phyloP scores from a whole-genome alignment of 2,113 vertebrate genomes.

The Prunella himalayana region DNA sequence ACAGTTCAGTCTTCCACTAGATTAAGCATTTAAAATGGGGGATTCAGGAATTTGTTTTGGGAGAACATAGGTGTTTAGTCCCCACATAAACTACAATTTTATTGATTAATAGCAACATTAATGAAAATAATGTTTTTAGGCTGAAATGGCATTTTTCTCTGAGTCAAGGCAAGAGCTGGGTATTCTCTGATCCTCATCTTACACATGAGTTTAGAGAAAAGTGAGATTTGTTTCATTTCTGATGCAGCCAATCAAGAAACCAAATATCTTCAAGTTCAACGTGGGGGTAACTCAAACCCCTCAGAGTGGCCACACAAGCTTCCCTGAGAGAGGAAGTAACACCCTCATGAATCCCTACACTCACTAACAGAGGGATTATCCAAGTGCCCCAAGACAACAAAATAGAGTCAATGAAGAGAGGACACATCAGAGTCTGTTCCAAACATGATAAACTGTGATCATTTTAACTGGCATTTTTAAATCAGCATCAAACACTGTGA shows the following conservation, averaged over 20 bases:
- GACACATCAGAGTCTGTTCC: not conserved
- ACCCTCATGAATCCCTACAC: not conserved
- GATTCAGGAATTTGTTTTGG: not conserved
- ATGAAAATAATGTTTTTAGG: not conserved
- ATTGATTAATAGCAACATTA: not conserved
- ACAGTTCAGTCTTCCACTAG: not conserved
- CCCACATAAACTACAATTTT: not conserved
- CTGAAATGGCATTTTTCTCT: not conserved
- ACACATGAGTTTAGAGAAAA: not conserved
- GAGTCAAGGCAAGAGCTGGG: not conserved
- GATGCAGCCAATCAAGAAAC: not conserved
- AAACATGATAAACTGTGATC: not conserved
- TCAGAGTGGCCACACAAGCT: not conserved
- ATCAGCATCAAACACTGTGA: not conserved
- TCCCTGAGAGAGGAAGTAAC: not conserved
- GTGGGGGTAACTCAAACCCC: not conserved
- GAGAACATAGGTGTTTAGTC: not conserved
- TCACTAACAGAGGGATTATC: not conserved
- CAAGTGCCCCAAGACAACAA: not conserved
- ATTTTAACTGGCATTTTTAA: not conserved
- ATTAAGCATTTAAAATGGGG: not conserved
- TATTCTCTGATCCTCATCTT: not conserved
- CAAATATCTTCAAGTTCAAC: rapidly evolving
- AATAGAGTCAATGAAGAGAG: not conserved
- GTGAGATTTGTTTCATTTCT: not conserved